Evolutionary conservation across 1,140 invertebrate species (phyloP).

Genomic region (Reticulitermes speratus): DNA sequence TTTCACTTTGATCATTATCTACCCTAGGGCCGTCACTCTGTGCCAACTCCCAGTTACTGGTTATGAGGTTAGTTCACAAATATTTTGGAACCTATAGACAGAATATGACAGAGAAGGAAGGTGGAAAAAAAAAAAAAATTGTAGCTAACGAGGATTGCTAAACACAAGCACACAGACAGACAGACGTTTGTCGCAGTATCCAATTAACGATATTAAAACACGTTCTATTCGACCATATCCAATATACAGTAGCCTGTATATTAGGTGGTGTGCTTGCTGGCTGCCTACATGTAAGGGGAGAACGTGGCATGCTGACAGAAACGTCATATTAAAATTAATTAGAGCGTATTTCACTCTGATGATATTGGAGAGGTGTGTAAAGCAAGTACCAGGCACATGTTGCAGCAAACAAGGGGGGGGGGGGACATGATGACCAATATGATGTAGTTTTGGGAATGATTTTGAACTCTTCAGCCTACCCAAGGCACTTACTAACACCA

Average conservation of each 20-base stretch:
- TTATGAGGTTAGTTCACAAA: not conserved
- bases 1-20: conserved; percentile 17
- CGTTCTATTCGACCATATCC: not conserved
- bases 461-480: no score
- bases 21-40: not conserved
- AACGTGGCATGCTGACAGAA: not conserved
- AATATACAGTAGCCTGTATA: not conserved
- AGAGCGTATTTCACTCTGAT: not conserved
- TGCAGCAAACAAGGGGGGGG: no score
- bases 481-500: no score
- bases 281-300: not conserved
- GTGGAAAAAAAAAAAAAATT: not conserved
- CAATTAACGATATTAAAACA: not conserved
- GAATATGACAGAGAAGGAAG: not conserved
- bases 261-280: not conserved
- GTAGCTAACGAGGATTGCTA: not conserved
- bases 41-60: not conserved
- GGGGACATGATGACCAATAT: no score
- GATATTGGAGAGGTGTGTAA: no score
- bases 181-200: not conserved
- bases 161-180: not conserved
- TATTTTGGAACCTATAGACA: not conserved
- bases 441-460: no score
- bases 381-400: no score
- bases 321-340: not conserved